phyloP scores from a whole-genome alignment of 2,888 invertebrate species.

The Morinoia aosen region DNA sequence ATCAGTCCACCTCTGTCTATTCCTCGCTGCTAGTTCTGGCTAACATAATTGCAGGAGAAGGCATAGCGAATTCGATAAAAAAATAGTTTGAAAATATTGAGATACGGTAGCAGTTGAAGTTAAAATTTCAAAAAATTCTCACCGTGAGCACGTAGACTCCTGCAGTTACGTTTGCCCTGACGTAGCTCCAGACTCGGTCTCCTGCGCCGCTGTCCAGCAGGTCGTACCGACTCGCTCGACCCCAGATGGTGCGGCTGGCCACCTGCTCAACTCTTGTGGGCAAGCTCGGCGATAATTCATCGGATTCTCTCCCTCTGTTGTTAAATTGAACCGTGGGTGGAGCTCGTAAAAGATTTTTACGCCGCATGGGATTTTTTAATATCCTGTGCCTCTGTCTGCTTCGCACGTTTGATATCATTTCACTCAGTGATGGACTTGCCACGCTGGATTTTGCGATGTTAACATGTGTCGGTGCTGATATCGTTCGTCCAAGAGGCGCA shows the following conservation, averaged over 20 bases:
- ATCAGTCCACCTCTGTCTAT: too few species aligned
- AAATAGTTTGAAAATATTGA: too few species aligned
- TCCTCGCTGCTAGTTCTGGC: too few species aligned
- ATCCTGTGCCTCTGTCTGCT: neutral
- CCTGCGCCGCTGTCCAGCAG: neutral
- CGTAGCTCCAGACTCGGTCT: neutral
- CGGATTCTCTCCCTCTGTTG: neutral
- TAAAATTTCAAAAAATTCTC: neutral
- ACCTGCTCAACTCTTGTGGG: conserved; percentile 1
- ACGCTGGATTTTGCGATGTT: neutral
- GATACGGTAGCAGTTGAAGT: too few species aligned
- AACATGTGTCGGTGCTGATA: neutral
- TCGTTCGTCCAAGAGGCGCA: neutral
- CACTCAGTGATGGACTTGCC: neutral
- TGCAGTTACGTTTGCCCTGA: neutral
- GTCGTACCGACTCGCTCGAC: neutral
- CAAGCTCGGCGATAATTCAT: neutral
- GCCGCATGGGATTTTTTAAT: neutral
- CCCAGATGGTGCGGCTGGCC: conserved; percentile 32
- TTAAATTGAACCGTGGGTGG: neutral
- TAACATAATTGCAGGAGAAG: too few species aligned
- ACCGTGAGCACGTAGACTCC: conserved; percentile 34
- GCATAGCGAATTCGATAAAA: too few species aligned
- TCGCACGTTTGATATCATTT: neutral
- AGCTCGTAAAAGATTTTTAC: neutral